Conservation (phyloP, 2,888 invertebrate species). For the Argyresthia albistria region DNA sequence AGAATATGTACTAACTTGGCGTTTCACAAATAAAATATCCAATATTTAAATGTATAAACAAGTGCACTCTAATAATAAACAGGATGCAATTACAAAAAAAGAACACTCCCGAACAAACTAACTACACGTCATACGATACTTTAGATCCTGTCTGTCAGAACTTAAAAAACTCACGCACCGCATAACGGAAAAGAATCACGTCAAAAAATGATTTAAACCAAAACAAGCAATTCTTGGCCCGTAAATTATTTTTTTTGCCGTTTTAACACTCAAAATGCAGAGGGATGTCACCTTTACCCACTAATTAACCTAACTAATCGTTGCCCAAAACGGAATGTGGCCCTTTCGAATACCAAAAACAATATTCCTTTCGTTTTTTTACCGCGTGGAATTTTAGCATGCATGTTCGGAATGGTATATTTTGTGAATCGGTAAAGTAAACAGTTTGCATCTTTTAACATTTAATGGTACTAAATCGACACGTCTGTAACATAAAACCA, state of each 20-base stretch:
- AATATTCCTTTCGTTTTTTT: conserved; percentile 19
- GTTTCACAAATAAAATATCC: not conserved
- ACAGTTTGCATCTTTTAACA: no score
- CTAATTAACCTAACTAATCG: conserved; percentile 57
- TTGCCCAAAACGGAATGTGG: conserved; percentile 31
- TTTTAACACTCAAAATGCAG: not conserved
- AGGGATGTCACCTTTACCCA: conserved; percentile 20
- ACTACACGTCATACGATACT: conserved; percentile 43
- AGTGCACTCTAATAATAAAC: conserved; percentile 17
- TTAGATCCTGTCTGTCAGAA: conserved; percentile 51
- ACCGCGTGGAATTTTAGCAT: not conserved
- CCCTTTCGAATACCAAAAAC: conserved; percentile 27
- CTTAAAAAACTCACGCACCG: conserved; percentile 34
- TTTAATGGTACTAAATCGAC: conserved; percentile 12
- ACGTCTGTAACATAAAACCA: conserved; percentile 43
- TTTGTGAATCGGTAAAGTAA: not conserved
- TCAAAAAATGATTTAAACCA: conserved; percentile 57
- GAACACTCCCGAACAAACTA: conserved; percentile 26
- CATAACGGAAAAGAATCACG: conserved; percentile 49
- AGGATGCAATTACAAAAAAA: conserved; percentile 34
- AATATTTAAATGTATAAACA: not conserved
- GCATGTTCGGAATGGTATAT: not conserved
- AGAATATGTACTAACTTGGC: no score
- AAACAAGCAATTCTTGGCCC: conserved; percentile 24
- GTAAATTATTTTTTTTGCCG: not conserved